Base-by-base conservation (phyloP, 1,140 invertebrate genomes). In the Zaprionus ghesquierei region DNA sequence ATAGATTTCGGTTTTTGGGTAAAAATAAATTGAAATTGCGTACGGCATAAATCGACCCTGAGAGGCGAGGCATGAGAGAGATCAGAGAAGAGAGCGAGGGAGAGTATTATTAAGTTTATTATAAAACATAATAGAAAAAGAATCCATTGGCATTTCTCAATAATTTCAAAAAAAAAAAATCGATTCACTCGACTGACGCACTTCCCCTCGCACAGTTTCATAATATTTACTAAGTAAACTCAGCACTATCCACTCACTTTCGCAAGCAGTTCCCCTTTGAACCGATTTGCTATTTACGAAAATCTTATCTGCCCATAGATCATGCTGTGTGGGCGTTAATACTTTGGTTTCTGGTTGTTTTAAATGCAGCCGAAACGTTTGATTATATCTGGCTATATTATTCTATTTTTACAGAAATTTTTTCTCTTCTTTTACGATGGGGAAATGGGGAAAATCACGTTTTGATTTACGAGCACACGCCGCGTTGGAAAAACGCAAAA, bases 401-500 rank as follows among this genome's bases (percentile, higher is more conserved):
- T 27, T 49, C 35, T 41, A 41, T 41, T 41, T 15, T 15, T 41
- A 41, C 15, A 41, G n/a, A 15, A 8, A 33, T 33, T 3, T 33
- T 5, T 38, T 15, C 8, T 38, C 2, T 20, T 15, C 35, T 44
- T 38, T 44, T 38, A 58, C 53, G 58, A 69, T 68, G 78, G 13
- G 15, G 33, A 68, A 68, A 60, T 23, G 59, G 76, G 62, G 68
- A 73, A 81, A 54, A 77, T 65, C 75, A 68, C 77, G 51, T 66
- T 70, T 50, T 82, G 79, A 81, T 81, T 81, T 77, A 81, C 59
- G 79, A 69, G 50, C 79, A 66, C 55, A 62, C 29, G 63, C 55
- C 35, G 79, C 27, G 58, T 60, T 56, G 58, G 60, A 54, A 79
- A 79, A 46, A 46, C 18, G 22, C 63, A 56, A 63, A 63, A 63